Evolutionary conservation across 2,888 invertebrate species (phyloP), one percentile per base, ranked within the genome.

Genomic region (Myathropa florea): DNA sequence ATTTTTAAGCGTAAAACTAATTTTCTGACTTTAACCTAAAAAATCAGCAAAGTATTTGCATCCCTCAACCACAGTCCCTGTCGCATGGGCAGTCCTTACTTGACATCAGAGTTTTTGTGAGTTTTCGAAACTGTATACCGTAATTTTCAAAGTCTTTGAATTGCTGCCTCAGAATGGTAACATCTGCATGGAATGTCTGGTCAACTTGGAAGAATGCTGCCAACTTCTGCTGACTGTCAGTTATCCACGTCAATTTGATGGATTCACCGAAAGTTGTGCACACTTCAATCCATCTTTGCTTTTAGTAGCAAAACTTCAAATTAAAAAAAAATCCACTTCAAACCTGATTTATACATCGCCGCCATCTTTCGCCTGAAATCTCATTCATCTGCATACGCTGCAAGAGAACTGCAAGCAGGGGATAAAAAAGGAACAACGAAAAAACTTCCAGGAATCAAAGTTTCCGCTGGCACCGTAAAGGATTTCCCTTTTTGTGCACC

Each of bases 321-420:
- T 71, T 71, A 59, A 68, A 75, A 75, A 53, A 64, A 46, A 46
- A 18, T 67, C 65, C 61, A 14, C 53, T 61, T 61, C 57, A 77
- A 72, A 81, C 23, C 68, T 82, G 82, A 82, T 82, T 85, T 82
- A 85, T 82, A 77, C 36, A 65, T 60, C 18, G 23, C 72, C 59
- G 77, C 82, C 82, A 85, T 82, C 77, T 82, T 78, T 60, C 60
- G 72, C 77, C 82, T 60, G 23, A 73, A 64, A 68, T 60, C 68
- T 82, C 85, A 85, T 85, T 78, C 77, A 77, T 85, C 85, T 82
- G 81, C 82, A 77, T 82, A 65, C 30, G 23, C 28, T 23, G 28
- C 1, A 30, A 23, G 2, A 21, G 21, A 59, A 46, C n/a, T 46
- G 10, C 33, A 59, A 30, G 24, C 33, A 64, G n/a, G 23, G 12